Evolutionary conservation across 2,888 invertebrate genomes (phyloP), one percentile per base, ranked within the genome.

Genomic region (Dicycla oo): DNA sequence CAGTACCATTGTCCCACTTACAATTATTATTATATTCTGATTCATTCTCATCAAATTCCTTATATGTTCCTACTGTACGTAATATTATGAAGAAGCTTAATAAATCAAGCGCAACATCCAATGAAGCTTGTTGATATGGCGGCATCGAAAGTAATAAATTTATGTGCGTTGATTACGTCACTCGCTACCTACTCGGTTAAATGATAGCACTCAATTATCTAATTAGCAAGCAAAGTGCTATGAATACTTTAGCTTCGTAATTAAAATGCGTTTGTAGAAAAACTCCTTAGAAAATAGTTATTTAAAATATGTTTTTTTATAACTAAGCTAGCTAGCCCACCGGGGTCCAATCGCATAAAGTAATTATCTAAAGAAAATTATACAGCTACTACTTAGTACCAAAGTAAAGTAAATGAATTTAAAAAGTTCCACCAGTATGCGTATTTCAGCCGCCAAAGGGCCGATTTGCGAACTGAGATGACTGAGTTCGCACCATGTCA

Each of bases 171-270:
- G 56, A 77, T 61, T 56, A 26, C 72, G 56, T 72, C 64, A 78
- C 58, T 53, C 15, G 26, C 15, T 47, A 34, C 47, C 15, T 47
- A 34, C 47, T 70, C 40, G 11, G 43, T 57, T 58, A 18, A 40
- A 58, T 58, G 69, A 81, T 68, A 73, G 62, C 62, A 45, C 26
- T 66, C 69, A 77, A 73, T 77, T 61, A 81, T 81, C 43, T 80
- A 54, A 67, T 81, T 73, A 64, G 53, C n/a, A 18, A 40, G 53
- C n/a, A 18, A 26, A 62, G 61, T 47, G 53, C 61, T 60, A 56
- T 43, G 51, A 67, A 68, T 57, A 67, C 47, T 49, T 40, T 45
- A 51, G 20, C 53, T 62, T 65, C 40, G 38, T 62, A 68, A 67
- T 69, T 76, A 26, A 65, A 57, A 61, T 61, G 38, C 18, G 38